Evolutionary conservation across 2,797 vertebrate species (phyloP), one percentile per base, ranked within the genome.

Genomic region (Euthynnus affinis): DNA sequence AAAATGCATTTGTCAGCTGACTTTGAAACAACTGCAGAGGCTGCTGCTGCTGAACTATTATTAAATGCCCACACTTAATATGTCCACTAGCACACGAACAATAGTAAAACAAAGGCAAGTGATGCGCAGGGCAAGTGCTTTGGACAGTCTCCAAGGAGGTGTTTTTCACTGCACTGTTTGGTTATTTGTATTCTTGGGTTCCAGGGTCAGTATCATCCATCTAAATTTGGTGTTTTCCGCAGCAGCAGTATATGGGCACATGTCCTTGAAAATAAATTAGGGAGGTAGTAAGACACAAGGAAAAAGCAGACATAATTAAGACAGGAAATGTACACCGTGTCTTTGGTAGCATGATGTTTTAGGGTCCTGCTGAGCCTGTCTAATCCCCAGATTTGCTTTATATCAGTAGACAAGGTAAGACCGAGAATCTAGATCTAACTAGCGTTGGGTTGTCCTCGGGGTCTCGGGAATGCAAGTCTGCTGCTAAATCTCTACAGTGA

Each of bases 211-310:
- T 37, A 10, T 12, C 9, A 37, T 37, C 37, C 37, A 70, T 82
- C 58, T 71, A 46, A 8, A 66, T 84, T 27, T 59, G 27, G 6
- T 76, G 32, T 70, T 82, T 81, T 85, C 48, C n/a, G n/a, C n/a
- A 62, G 23, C 56, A 52, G 46, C 23, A 25, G n/a, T 14, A 37
- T 52, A 15, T 29, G 20, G 53, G 29, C 29, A 29, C 27, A 32
- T 32, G 29, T 32, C 29, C 29, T 32, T 32, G 29, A 32, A 32
- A 32, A 32, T 32, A 32, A 32, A 32, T 2, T 29, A 29, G 44
- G 15, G 44, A 42, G 14, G 13, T 17, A 44, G 14, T 15, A 15
- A 17, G 44, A 46, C 17, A 6, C 6, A 7, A 46, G 15, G 8
- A 20, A 5, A 29, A 20, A 7, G 17, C 17, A 4, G 15, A 48